A percentile compares a stretch with the other conserved stretches of the same genome.
phyloP scores from a whole-genome alignment of 2,113 vertebrate genomes.

The Bujurquina vittata region DNA sequence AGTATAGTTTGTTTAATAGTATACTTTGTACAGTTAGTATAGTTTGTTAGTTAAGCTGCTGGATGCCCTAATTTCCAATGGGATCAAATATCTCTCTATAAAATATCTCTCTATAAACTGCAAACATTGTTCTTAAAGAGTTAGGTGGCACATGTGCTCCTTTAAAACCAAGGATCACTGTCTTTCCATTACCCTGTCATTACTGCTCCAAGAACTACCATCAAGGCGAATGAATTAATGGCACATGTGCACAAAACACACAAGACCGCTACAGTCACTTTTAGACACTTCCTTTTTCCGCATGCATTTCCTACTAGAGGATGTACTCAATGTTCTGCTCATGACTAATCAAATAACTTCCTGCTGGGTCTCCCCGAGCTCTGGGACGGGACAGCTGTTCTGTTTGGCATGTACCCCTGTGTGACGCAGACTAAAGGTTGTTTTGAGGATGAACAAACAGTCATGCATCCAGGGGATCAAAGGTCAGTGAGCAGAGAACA shows the following conservation, averaged over 20 bases:
- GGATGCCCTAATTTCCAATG: no score
- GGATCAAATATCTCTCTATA: no score
- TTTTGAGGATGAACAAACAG: conserved; percentile 27
- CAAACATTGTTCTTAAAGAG: not conserved
- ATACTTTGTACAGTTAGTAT: no score
- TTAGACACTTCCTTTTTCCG: not conserved
- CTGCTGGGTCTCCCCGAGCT: not conserved
- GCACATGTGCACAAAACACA: not conserved
- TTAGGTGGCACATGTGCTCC: not conserved
- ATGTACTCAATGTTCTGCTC: not conserved
- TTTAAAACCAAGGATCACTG: not conserved
- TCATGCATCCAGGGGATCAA: not conserved
- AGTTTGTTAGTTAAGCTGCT: no score
- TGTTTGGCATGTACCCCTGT: not conserved
- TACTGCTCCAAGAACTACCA: not conserved
- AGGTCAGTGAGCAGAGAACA: conserved; percentile 22
- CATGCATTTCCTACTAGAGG: not conserved
- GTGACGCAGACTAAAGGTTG: conserved; percentile 39
- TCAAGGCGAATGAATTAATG: not conserved
- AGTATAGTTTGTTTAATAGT: no score
- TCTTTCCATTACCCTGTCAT: fast-evolving
- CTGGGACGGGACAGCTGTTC: conserved; percentile 20
- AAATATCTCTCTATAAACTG: not conserved
- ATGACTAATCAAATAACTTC: conserved; percentile 17
- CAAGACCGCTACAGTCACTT: not conserved